These are phyloP conservation scores for Ophraella communa DNA, from an alignment of 2,888 invertebrate genomes.

Conservation along the genomic window DNA sequence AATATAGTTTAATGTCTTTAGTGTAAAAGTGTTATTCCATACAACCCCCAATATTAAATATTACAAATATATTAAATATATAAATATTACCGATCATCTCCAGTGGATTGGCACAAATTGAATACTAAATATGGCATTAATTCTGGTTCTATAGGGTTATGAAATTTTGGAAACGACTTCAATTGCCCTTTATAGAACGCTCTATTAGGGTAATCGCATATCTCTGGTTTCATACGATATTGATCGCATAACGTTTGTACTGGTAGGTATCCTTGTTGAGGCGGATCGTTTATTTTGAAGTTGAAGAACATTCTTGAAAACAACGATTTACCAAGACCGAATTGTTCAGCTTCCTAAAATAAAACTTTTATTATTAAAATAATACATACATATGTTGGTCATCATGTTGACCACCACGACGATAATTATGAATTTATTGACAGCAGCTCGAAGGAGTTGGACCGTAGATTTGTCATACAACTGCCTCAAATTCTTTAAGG, in stretches of 20 bases:
- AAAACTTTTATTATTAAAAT: not conserved
- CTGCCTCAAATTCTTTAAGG: no score
- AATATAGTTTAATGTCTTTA: no score
- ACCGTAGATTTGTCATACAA: no score
- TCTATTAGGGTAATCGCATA: constrained; percentile 79
- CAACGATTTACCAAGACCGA: constrained; percentile 76
- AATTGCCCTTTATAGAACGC: constrained; percentile 72
- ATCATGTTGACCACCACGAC: no score
- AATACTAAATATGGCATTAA: constrained; percentile 66
- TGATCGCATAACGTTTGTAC: constrained; percentile 70
- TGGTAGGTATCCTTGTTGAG: constrained; percentile 53
- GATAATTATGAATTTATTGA: no score
- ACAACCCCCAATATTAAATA: no score
- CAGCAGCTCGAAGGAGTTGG: no score
- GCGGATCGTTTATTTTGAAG: constrained; percentile 54
- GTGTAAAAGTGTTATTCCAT: not conserved
- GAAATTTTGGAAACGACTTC: constrained; percentile 30
- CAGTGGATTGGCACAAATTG: constrained; percentile 59
- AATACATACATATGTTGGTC: no score
- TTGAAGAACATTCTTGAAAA: constrained; percentile 75
- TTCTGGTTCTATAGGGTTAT: constrained; percentile 47
- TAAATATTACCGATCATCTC: constrained; percentile 41
- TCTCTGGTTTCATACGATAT: constrained; percentile 86
- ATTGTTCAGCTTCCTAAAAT: constrained; percentile 71
- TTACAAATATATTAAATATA: not conserved